Conservation (phyloP, 30 jellyfish, hydroid and myxozoan species). For the Chrysaora quinquecirrha region DNA sequence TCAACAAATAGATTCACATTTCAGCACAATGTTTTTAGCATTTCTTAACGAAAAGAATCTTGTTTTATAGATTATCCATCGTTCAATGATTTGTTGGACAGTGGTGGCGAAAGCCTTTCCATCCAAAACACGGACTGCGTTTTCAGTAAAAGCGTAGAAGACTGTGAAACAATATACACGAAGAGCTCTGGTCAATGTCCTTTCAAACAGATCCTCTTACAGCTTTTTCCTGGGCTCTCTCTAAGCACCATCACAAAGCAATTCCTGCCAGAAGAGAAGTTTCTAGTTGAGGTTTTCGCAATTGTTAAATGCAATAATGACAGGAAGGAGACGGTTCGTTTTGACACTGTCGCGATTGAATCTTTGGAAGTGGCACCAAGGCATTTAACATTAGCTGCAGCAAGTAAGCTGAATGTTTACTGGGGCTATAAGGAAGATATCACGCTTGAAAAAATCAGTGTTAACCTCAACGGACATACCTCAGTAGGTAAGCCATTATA, state of each 20-base stretch:
- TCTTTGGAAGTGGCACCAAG: conserved; percentile 42
- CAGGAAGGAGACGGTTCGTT: conserved; percentile 5
- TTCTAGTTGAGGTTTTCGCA: background rate
- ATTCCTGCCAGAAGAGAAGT: conserved; percentile 2
- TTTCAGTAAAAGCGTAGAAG: background rate
- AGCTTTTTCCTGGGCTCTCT: background rate
- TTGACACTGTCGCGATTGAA: conserved; percentile 17
- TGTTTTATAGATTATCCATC: background rate
- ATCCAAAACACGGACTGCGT: conserved; percentile 9
- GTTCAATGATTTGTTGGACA: background rate
- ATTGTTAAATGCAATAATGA: background rate
- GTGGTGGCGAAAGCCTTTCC: background rate
- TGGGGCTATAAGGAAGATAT: conserved; percentile 15
- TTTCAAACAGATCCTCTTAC: background rate
- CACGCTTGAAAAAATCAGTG: conserved; percentile 11
- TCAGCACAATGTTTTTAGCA: background rate
- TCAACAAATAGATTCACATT: no score
- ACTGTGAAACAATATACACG: background rate
- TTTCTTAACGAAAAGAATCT: background rate
- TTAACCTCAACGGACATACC: conserved; percentile 33
- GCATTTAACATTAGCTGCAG: conserved; percentile 33
- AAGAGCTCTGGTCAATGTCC: conserved; percentile 2
- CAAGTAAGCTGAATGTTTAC: background rate
- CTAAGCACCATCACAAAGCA: background rate
- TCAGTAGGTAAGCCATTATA: conserved; percentile 47